These are phyloP conservation scores for Amaurobius ferox DNA, from an alignment of 2,888 invertebrate species.

Conservation along the genomic window DNA sequence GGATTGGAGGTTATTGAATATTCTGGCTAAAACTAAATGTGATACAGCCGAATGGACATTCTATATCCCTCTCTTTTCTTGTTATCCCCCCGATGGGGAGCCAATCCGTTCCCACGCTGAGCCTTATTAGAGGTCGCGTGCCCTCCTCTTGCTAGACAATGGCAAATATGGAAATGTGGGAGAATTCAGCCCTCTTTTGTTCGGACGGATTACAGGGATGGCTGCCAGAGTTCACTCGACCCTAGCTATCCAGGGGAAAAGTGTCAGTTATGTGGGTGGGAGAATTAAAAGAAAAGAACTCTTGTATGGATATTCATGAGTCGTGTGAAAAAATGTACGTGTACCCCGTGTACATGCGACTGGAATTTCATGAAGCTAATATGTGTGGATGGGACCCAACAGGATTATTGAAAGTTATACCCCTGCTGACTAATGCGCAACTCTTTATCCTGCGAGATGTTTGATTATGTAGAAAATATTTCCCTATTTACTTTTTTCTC, in stretches of 20 bases:
- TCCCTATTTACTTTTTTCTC: too few relatives aligned
- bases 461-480: too few relatives aligned
- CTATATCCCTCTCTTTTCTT: neutral
- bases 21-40: neutral
- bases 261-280: neutral
- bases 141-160: slow-evolving; percentile 4
- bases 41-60: neutral
- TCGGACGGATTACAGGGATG: slow-evolving; percentile 40
- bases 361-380: neutral
- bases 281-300: neutral
- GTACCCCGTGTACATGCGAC: neutral
- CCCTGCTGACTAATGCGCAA: neutral
- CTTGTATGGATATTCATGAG: slow-evolving; percentile 8
- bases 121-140: slow-evolving; percentile 54
- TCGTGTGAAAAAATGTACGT: slow-evolving; percentile 9
- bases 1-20: too few relatives aligned
- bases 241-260: neutral
- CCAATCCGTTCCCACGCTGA: slow-evolving; percentile 43
- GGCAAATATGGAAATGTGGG: slow-evolving; percentile 58
- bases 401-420: neutral
- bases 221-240: slow-evolving; percentile 51
- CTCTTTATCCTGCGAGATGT: too few relatives aligned
- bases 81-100: slow-evolving; percentile 9
- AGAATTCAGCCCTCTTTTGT: slow-evolving; percentile 43
- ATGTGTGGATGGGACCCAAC: neutral